Evolutionary conservation across 2,888 invertebrate genomes (phyloP).

Genomic region (Drosophila melanosoma): DNA sequence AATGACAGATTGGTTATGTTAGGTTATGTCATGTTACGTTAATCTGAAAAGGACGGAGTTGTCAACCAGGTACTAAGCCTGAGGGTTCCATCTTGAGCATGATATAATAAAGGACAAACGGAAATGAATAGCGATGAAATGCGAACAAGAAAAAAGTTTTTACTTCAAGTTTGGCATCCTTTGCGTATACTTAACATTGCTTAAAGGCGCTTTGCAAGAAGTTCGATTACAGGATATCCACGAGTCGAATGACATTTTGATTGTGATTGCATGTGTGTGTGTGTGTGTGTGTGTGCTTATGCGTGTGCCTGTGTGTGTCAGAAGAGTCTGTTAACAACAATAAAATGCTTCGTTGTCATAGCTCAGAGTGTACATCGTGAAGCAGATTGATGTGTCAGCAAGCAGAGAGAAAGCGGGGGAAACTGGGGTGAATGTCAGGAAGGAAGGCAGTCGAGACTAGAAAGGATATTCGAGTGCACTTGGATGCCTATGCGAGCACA

Average conservation of each 20-base stretch:
- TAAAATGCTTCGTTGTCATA: conserved; percentile 77
- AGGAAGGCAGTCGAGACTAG: conserved; percentile 37
- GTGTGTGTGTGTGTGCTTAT: conserved; percentile 23
- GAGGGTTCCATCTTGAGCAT: neutral
- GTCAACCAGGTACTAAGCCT: neutral
- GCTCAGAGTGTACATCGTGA: conserved; percentile 60
- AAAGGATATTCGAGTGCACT: conserved; percentile 71
- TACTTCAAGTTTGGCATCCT: neutral
- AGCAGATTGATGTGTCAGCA: conserved; percentile 68
- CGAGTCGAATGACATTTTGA: neutral
- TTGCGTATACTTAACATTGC: conserved; percentile 5
- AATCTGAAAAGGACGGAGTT: neutral
- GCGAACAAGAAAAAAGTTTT: neutral
- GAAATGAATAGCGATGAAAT: too few species aligned
- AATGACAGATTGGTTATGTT: neutral
- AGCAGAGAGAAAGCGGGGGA: neutral
- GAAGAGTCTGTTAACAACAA: conserved; percentile 69
- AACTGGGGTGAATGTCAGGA: conserved; percentile 1
- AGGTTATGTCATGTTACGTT: neutral
- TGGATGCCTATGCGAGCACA: conserved; percentile 68
- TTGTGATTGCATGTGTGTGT: neutral
- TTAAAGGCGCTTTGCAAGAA: neutral
- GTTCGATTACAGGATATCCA: conserved; percentile 15
- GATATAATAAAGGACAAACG: neutral
- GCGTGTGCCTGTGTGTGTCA: conserved; percentile 18